Conservation (phyloP, 2,797 vertebrate species). For the Enteromius treurensis region DNA sequence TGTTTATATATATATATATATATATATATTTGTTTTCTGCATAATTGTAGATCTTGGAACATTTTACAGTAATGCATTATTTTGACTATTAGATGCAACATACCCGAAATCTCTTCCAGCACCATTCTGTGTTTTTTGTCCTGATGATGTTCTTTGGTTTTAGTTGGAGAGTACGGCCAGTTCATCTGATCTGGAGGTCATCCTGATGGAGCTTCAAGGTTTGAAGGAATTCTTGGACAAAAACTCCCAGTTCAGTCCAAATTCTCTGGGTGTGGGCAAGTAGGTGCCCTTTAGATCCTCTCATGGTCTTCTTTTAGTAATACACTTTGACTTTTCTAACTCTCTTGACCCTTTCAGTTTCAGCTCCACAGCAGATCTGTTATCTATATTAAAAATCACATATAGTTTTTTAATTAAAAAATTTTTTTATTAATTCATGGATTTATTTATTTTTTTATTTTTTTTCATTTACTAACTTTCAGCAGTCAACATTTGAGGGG, state of each 20-base stretch:
- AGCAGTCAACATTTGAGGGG: too few relatives aligned
- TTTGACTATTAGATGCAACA: background rate
- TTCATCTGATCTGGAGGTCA: slow-evolving; percentile 81
- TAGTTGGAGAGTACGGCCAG: slow-evolving; percentile 91
- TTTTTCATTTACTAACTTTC: background rate
- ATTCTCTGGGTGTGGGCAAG: slow-evolving; percentile 87
- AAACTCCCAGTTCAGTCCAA: slow-evolving; percentile 93
- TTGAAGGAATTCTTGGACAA: slow-evolving; percentile 93
- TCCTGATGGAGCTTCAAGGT: slow-evolving; percentile 87
- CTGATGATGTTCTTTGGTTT: background rate
- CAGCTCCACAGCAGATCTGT: slow-evolving; percentile 85
- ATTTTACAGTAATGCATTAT: background rate
- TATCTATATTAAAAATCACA: background rate
- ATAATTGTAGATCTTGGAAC: background rate
- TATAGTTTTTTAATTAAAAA: background rate
- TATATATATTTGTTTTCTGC: too few relatives aligned
- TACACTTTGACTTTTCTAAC: background rate
- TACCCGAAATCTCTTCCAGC: background rate
- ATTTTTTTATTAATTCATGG: background rate
- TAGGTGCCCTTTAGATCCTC: slow-evolving; percentile 64
- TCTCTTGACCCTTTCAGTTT: slow-evolving; percentile 70
- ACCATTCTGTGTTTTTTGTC: too few relatives aligned
- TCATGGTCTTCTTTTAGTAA: slow-evolving; percentile 30
- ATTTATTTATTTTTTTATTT: background rate
- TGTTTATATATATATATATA: too few relatives aligned